phyloP scores from a whole-genome alignment of 2,113 vertebrate species.

The Callaeas wilsoni region DNA sequence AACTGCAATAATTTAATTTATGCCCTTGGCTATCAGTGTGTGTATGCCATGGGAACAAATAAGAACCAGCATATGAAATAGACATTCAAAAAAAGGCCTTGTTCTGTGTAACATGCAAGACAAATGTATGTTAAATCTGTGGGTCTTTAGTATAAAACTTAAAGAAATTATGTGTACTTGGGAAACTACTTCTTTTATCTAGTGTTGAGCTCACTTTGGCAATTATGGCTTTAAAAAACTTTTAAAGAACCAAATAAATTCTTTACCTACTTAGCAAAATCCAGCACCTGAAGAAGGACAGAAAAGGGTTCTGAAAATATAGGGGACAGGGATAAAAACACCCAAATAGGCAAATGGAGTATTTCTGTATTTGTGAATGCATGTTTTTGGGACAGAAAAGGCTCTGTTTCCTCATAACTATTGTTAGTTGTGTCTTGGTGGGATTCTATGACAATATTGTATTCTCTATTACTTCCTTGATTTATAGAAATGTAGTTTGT shows the following conservation, averaged over 20 bases:
- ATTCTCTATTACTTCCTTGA: no score
- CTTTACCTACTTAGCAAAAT: not conserved
- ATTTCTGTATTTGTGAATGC: not conserved
- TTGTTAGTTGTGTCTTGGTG: no score
- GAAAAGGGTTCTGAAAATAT: not conserved
- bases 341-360: no score
- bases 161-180: not conserved
- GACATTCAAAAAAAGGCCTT: not conserved
- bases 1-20: not conserved
- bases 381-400: not conserved
- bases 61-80: not conserved
- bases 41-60: not conserved
- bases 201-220: not conserved
- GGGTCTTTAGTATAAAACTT: not conserved
- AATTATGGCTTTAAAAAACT: not conserved
- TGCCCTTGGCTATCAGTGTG: not conserved
- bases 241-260: not conserved
- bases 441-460: no score
- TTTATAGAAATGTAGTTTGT: no score
- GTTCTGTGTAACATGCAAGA: not conserved
- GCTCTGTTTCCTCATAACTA: not conserved
- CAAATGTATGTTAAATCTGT: not conserved
- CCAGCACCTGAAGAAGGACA: fast-evolving
- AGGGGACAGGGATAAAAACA: not conserved
- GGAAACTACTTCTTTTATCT: not conserved